Evolutionary conservation across 2,113 vertebrate species (phyloP).

Genomic region (Zosterops borbonicus): DNA sequence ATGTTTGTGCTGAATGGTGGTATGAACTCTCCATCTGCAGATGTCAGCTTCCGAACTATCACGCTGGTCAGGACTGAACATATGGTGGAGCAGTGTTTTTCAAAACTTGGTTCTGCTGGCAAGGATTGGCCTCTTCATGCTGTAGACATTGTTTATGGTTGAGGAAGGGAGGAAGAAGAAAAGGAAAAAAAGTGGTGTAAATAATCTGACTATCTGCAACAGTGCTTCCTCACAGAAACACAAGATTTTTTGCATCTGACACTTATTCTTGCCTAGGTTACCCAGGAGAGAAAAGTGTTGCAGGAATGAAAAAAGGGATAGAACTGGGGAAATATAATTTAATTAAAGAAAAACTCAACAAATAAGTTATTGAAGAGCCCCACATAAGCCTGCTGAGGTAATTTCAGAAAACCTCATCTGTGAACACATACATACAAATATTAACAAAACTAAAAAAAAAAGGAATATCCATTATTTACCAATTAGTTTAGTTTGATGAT

Average conservation of each 20-base stretch:
- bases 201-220: not conserved
- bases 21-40: slow-evolving; percentile 34
- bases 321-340: not conserved
- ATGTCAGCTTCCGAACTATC: slow-evolving; percentile 24
- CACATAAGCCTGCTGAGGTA: not conserved
- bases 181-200: not conserved
- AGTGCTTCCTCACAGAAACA: slow-evolving; percentile 1
- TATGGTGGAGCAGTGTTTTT: slow-evolving; percentile 39
- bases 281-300: not conserved
- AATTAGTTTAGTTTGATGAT: not conserved
- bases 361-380: not conserved
- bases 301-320: not conserved
- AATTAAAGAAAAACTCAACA: not conserved
- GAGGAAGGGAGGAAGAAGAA: not conserved
- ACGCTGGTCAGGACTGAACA: slow-evolving; percentile 42
- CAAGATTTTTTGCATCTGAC: slow-evolving; percentile 20
- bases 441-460: not conserved
- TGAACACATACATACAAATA: not conserved
- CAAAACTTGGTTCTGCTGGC: slow-evolving; percentile 46
- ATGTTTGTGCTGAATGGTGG: not conserved
- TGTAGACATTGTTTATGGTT: slow-evolving; percentile 27
- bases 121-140: slow-evolving; percentile 53
- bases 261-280: not conserved
- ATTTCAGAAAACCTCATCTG: not conserved
- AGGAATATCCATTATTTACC: not conserved